Conservation (phyloP, 2,113 vertebrate species). For the Gavia stellata region DNA sequence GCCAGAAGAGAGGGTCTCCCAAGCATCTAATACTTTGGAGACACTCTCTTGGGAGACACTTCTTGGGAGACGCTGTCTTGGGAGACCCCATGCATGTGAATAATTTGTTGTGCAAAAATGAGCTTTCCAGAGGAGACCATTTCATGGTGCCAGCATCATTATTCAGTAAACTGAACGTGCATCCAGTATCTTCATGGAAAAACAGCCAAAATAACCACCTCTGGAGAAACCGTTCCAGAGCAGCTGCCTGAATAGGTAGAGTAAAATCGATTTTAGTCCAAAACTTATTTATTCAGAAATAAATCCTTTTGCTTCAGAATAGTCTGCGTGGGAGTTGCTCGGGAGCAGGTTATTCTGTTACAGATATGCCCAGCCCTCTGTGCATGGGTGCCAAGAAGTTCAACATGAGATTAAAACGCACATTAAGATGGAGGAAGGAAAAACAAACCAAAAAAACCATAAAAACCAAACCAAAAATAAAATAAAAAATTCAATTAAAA, state of each 20-base stretch:
- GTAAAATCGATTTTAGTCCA: background rate
- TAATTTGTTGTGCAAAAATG: background rate
- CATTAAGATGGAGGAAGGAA: background rate
- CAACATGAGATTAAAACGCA: background rate
- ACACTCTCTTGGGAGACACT: background rate
- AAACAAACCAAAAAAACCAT: background rate
- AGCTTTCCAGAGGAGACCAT: background rate
- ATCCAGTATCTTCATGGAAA: background rate
- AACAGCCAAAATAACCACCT: background rate
- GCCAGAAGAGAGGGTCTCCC: background rate
- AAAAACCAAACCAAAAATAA: background rate
- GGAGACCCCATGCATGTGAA: background rate
- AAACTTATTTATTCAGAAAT: background rate
- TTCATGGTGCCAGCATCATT: background rate
- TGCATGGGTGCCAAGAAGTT: background rate
- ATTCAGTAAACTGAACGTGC: background rate
- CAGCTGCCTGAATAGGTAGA: background rate
- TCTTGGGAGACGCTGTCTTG: background rate
- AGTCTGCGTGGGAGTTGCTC: background rate
- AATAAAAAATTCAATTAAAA: background rate
- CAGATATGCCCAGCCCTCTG: background rate
- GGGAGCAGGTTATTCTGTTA: background rate
- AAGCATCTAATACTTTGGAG: background rate
- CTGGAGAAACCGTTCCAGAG: background rate
- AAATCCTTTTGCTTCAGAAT: background rate